These are phyloP conservation scores for Epizoanthus rinbou DNA, from an alignment of 92 coral and sea anemone species.

Conservation along the genomic window DNA sequence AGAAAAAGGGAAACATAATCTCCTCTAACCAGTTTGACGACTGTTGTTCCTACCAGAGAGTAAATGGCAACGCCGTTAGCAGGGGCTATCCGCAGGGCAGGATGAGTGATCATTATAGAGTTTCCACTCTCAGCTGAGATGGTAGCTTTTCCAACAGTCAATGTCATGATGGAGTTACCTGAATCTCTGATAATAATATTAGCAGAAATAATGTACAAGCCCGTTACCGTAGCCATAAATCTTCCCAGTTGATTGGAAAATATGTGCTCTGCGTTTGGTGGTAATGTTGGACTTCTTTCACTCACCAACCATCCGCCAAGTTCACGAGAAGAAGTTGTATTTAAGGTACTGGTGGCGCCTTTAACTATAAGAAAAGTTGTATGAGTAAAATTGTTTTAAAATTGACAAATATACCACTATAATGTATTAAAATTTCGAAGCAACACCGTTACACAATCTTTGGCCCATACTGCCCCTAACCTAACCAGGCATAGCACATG, in stretches of 20 bases:
- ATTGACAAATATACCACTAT: too few species aligned
- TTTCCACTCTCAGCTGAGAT: background rate
- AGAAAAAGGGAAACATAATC: slow-evolving; percentile 19
- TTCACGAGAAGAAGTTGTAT: slow-evolving; percentile 7
- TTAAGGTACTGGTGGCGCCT: background rate
- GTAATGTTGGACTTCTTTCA: background rate
- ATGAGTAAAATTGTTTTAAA: background rate
- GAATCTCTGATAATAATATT: slow-evolving; percentile 12
- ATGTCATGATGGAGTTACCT: background rate
- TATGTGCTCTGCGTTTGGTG: background rate
- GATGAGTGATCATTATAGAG: background rate
- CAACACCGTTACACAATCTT: too few species aligned
- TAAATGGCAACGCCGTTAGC: background rate
- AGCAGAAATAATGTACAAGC: background rate
- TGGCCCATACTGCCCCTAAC: too few species aligned
- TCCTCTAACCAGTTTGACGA: slow-evolving; percentile 11
- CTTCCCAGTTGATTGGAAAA: background rate
- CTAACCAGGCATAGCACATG: too few species aligned
- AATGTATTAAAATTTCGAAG: too few species aligned
- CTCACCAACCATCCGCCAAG: slow-evolving; percentile 16
- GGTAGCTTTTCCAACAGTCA: slow-evolving; percentile 9
- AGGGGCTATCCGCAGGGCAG: background rate
- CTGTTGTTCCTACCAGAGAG: slow-evolving; percentile 21
- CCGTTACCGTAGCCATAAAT: background rate
- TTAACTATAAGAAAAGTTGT: background rate